Evolutionary conservation across 2,888 invertebrate species (phyloP).

Genomic region (Homarus gammarus): DNA sequence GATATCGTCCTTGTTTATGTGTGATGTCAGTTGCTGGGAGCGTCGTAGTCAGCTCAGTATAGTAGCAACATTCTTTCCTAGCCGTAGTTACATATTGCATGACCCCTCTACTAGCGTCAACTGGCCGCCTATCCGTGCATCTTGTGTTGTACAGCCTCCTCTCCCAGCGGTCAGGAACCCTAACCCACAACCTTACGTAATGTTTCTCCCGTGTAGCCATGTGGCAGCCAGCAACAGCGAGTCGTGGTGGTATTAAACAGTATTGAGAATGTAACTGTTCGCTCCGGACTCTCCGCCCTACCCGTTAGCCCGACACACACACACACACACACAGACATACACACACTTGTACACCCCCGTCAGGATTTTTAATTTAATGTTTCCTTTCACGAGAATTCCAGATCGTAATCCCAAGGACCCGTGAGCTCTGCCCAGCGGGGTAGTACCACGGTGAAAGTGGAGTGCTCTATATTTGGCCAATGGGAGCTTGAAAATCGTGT

Average conservation of each 20-base stretch:
- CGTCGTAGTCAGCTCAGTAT: background rate
- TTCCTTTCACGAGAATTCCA: background rate
- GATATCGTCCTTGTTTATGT: background rate
- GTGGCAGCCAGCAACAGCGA: conserved; percentile 19
- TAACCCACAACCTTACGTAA: background rate
- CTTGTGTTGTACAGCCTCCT: background rate
- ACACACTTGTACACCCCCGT: background rate
- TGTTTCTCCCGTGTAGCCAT: background rate
- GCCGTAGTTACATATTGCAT: conserved; percentile 6
- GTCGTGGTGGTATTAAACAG: conserved; percentile 1
- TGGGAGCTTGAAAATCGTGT: conserved; percentile 45
- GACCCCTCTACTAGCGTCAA: background rate
- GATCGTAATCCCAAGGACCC: background rate
- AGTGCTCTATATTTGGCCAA: conserved; percentile 51
- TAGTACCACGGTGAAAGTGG: conserved; percentile 24
- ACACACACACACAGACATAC: background rate
- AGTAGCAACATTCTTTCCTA: conserved; percentile 31
- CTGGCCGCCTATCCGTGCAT: background rate
- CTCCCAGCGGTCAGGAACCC: background rate
- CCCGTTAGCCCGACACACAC: conserved; percentile 39
- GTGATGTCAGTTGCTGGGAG: background rate
- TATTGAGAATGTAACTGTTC: conserved; percentile 41
- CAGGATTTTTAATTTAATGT: conserved; percentile 31
- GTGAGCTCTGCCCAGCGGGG: background rate
- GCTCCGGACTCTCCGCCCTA: conserved; percentile 30